phyloP scores from a whole-genome alignment of 1,140 invertebrate species.

The Paralvinella palmiformis region DNA sequence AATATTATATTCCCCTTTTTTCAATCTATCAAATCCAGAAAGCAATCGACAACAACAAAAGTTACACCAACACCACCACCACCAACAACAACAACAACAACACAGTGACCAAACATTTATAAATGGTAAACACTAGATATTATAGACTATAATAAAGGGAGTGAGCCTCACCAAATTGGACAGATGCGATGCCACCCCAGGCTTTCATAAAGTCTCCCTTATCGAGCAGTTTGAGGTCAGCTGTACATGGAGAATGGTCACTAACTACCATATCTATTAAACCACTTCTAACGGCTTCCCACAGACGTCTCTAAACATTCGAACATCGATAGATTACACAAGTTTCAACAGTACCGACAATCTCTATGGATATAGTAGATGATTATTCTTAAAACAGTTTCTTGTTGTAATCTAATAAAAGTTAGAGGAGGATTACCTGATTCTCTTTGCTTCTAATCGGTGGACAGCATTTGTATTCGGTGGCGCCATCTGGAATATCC shows the following conservation, averaged over 20 bases:
- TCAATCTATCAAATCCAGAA: no score
- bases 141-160: neutral
- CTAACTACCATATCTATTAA: slow-evolving; percentile 64
- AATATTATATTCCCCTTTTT: no score
- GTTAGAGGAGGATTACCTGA: slow-evolving; percentile 45
- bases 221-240: slow-evolving; percentile 55
- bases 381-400: no score
- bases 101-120: no score
- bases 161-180: slow-evolving; percentile 59
- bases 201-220: slow-evolving; percentile 61
- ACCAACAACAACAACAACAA: no score
- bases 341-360: no score
- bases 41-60: no score
- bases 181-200: slow-evolving; percentile 67
- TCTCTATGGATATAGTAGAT: no score
- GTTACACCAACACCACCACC: no score
- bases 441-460: slow-evolving; percentile 61
- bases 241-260: slow-evolving; percentile 68
- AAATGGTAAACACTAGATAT: neutral
- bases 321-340: no score
- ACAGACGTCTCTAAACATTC: slow-evolving; percentile 59
- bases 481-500: slow-evolving; percentile 57
- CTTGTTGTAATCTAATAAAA: no score
- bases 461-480: slow-evolving; percentile 67
- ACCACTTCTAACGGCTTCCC: slow-evolving; percentile 57